Base-by-base conservation (phyloP, 1,140 invertebrate species). In the Saccostrea cuccullata region DNA sequence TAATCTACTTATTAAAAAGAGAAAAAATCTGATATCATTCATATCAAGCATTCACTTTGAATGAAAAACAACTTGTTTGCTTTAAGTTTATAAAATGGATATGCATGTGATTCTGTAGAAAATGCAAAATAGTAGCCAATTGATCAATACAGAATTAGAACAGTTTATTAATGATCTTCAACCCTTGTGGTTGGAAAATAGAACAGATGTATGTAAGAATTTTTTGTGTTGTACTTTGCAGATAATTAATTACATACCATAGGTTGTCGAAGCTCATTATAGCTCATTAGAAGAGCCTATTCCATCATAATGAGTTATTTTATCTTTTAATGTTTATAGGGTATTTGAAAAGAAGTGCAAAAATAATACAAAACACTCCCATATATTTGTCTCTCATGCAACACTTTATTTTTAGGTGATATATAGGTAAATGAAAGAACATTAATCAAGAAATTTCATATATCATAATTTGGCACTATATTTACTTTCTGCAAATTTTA, bases 371-470 rank as follows among this genome's bases (percentile, higher is more conserved):
- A 12, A 67, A 4, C 70, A 77, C 30, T 30, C 26, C 70, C 23
- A 26, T 77, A 30, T 30, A 77, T 26, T 2, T 77, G 70, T 77
- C 70, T 11, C 26, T 77, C 36, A 77, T 77, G 15, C 70, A 77
- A 17, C 23, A 26, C 26, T 77, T 77, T 77, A 77, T 77, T 30
- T 30, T 77, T 77, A 77, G 70, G 70, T 77, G 12, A 30, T 67
- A 17, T 77, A 11, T 77, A 77, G 70, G 70, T 77, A 77, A 30
- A 36, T 36, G 23, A 67, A 77, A 23, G 30, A 13, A 30, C 70
- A 77, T 77, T 77, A 77, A 77, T 77, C 70, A 30, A 13, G 70
- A 77, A 47, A 77, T 36, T 77, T 77, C 26, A 36, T 11, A 40
- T 77, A 77, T 73, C 23, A 26, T 30, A 13, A 77, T 77, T 77